Base-by-base conservation (phyloP, 2,797 vertebrate genomes). In the Lemur catta region DNA sequence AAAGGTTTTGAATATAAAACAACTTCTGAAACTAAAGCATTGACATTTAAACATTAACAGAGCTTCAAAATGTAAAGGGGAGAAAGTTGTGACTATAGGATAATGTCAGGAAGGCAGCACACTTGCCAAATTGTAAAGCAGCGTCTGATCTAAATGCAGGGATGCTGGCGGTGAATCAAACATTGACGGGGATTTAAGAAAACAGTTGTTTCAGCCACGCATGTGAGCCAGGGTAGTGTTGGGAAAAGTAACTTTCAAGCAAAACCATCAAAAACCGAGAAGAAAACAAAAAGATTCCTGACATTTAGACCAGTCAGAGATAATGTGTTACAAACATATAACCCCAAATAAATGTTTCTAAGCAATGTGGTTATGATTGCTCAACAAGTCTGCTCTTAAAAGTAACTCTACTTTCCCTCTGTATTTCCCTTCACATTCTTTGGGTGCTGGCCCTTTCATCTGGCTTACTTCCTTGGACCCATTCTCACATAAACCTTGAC, bases 81-180 rank as follows among this genome's bases (percentile, higher is more conserved):
- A 14, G 52, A 28, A 74, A 28, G n/a, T 89, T 65, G 10, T 84
- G 76, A 46, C 43, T 80, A 6, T 28, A 28, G 3, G 55, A 38
- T 43, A 43, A 72, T 6, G 14, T 50, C 65, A 80, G 26, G 17
- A 43, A 18, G 65, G 24, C 57, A 52, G 84, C 28, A 4, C 72
- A 18, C 24, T 92, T 93, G 72, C 65, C 67, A 93, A 87, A 81
- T 52, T 76, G 35, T 80, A 48, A 76, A 91, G 35, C 52, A 72
- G 55, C 14, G 41, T 94, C n/a, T 61, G 52, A 84, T 55, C 43
- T 90, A 90, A 91, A 87, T 71, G 87, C 92, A 90, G 71, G n/a
- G 30, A 50, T 69, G 3, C 43, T 78, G 61, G 86, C 86, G 35
- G 61, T 13, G 33, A 5, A 48, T 76, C 67, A 67, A 84, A 52